phyloP scores from a whole-genome alignment of 2,797 vertebrate species.

The Sternotherus odoratus region DNA sequence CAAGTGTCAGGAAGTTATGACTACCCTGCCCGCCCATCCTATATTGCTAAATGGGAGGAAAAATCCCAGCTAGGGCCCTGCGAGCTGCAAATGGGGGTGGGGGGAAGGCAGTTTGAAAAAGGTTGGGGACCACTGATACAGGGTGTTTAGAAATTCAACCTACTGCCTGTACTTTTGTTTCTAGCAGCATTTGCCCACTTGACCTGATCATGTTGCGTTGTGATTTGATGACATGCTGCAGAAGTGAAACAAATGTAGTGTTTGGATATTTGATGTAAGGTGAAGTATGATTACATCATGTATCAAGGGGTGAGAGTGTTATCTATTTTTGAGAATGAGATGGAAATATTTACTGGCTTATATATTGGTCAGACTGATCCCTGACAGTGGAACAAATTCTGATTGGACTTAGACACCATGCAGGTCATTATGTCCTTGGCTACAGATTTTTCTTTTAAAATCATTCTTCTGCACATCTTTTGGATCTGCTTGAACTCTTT shows the following conservation, averaged over 20 bases:
- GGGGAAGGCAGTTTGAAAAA: neutral
- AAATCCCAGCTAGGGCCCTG: neutral
- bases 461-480: conserved; percentile 15
- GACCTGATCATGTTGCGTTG: neutral
- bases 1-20: neutral
- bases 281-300: neutral
- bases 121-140: neutral
- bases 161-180: neutral
- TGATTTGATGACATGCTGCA: neutral
- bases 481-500: neutral
- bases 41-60: neutral
- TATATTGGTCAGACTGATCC: neutral
- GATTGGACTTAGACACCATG: neutral
- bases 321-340: neutral
- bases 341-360: neutral
- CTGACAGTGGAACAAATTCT: conserved; percentile 30
- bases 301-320: neutral
- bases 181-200: neutral
- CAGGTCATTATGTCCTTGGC: neutral
- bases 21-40: neutral
- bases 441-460: conserved; percentile 44
- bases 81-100: neutral
- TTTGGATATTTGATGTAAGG: neutral
- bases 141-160: neutral
- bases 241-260: neutral